Evolutionary conservation across 2,797 vertebrate genomes (phyloP), one percentile per base, ranked within the genome.

Genomic region (Acanthurus leucopareius): DNA sequence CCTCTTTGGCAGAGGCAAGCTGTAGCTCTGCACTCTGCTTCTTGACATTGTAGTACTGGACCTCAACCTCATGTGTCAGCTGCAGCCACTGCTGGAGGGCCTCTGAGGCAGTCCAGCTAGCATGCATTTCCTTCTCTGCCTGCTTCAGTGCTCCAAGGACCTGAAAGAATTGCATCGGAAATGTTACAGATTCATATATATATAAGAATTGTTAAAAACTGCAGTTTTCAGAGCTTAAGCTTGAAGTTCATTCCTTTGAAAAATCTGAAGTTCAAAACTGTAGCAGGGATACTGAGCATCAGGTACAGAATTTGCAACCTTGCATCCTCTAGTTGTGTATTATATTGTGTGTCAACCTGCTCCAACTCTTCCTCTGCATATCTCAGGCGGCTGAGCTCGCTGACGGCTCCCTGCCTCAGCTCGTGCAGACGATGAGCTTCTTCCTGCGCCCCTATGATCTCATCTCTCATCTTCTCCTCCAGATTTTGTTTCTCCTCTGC

Each of bases 21-120:
- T 99, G 98, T 88, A 96, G 96, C 91, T 97, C 98, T 28, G 98
- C 98, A 53, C 96, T 96, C 13, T 99, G 97, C 71, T 97, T 98
- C 94, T 99, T 99, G 69, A 99, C 95, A 68, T 98, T 99, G 92
- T 99, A 99, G 93, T 99, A 99, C 19, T 99, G 97, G 20, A 99
- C 96, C 93, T 99, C 98, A 8, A 99, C 96, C 93, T 99, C 98
- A 32, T 99, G 96, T 3, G 98, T 98, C 79, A 99, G 90, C 90
- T 99, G 98, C 68, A 99, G 96, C 98, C 98, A 99, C 85, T 97
- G 96, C 87, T 99, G 98, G 68, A 99, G 95, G 40, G 95, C 95
- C 79, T 97, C 97, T 38, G 98, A 97, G 69, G 96, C 95, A 25
- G 95, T 97, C 97, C 97, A 99, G 68, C 93, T 97, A 11, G 94